A percentile compares a stretch with the other conserved stretches of the same genome.
These are phyloP conservation scores for Blera fallax DNA, from an alignment of 2,888 invertebrate species.

Conservation along the genomic window DNA sequence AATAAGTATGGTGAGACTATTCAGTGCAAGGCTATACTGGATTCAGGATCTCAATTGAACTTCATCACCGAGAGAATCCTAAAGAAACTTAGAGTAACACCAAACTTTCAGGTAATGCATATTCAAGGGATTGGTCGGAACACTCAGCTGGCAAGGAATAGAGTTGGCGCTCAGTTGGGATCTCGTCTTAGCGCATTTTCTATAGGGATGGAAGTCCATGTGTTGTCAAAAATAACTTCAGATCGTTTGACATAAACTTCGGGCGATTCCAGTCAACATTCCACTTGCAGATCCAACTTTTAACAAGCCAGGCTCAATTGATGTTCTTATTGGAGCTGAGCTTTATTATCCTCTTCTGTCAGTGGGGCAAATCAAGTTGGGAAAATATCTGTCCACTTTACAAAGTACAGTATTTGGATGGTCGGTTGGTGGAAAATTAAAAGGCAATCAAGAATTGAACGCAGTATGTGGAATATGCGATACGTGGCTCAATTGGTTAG, in stretches of 20 bases:
- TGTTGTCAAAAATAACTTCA: slow-evolving; percentile 4
- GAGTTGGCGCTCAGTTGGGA: no score
- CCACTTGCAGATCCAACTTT: no score
- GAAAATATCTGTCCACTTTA: no score
- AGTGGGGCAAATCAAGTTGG: no score
- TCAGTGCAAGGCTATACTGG: not conserved
- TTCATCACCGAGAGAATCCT: not conserved
- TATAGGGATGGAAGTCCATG: not conserved
- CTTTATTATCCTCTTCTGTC: no score
- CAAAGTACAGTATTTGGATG: no score
- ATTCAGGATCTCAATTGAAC: not conserved
- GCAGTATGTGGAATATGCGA: no score
- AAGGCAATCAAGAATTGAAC: no score
- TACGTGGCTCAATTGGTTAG: no score
- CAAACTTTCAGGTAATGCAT: not conserved
- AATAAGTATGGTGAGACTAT: not conserved
- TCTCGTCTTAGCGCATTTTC: not conserved
- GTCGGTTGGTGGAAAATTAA: no score
- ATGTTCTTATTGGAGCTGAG: no score
- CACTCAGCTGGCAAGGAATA: not conserved
- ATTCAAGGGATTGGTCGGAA: not conserved
- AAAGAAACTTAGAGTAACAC: not conserved
- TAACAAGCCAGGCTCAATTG: no score
- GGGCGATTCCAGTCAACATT: slow-evolving; percentile 55
- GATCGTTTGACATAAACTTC: not conserved